These are phyloP conservation scores for Lysandra coridon DNA, from an alignment of 2,888 invertebrate genomes.

Conservation along the genomic window DNA sequence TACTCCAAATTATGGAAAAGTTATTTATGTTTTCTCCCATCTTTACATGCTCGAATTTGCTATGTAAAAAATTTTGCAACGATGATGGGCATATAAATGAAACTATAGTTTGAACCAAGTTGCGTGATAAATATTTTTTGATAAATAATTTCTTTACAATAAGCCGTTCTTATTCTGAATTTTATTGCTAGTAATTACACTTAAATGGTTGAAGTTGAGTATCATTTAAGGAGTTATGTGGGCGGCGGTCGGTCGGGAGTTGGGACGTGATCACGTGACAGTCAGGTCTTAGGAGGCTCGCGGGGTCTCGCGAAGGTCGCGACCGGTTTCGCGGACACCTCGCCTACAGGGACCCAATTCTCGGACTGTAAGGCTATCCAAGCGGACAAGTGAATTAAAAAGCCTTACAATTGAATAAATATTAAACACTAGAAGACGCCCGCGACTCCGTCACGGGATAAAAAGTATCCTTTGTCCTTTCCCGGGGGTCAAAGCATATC, in stretches of 20 bases:
- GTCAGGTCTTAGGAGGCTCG: neutral
- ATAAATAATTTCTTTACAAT: neutral
- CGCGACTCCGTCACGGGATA: too few species aligned
- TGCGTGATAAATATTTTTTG: neutral
- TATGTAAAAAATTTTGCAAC: neutral
- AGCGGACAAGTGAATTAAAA: neutral
- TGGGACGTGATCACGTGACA: neutral
- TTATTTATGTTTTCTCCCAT: too few species aligned
- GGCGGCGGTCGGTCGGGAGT: neutral
- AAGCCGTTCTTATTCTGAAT: neutral
- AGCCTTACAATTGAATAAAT: too few species aligned
- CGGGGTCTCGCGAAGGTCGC: neutral
- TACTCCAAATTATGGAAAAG: too few species aligned
- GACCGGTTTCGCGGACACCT: conserved; percentile 1
- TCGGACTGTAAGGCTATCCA: too few species aligned
- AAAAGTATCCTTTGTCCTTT: too few species aligned
- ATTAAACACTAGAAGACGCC: too few species aligned
- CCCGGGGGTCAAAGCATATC: too few species aligned
- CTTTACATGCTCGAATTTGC: too few species aligned
- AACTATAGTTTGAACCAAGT: neutral
- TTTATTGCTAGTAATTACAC: neutral
- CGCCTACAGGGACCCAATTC: neutral
- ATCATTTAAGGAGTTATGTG: neutral
- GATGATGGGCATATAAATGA: neutral
- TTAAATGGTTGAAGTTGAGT: neutral